These are phyloP conservation scores for Halocynthia aurantium DNA, from an alignment of 23 tunicate genomes.

Conservation along the genomic window DNA sequence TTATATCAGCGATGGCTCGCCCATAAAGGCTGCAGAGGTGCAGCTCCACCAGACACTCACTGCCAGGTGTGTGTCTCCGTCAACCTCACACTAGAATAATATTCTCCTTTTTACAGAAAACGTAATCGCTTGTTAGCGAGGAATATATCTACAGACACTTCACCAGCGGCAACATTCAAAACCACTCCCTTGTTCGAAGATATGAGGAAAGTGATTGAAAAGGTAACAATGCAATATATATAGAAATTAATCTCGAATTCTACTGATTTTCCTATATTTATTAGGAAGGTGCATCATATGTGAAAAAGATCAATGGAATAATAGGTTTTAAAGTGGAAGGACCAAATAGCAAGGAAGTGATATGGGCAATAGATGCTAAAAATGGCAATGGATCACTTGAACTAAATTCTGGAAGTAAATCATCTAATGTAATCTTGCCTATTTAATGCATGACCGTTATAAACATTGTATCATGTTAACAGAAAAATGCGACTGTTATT, in stretches of 20 bases:
- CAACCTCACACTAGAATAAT: too few relatives aligned
- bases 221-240: slow-evolving; percentile 23
- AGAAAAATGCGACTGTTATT: slow-evolving; percentile 81
- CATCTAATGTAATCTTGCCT: neutral
- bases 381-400: slow-evolving; percentile 70
- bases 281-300: slow-evolving; percentile 60
- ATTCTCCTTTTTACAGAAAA: too few relatives aligned
- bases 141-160: slow-evolving; percentile 18
- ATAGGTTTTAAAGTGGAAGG: slow-evolving; percentile 63
- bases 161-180: slow-evolving; percentile 78
- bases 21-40: too few relatives aligned
- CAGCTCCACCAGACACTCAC: too few relatives aligned
- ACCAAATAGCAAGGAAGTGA: slow-evolving; percentile 48
- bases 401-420: slow-evolving; percentile 59
- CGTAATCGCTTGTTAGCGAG: too few relatives aligned
- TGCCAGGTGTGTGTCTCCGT: too few relatives aligned
- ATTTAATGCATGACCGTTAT: neutral
- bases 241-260: neutral
- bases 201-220: slow-evolving; percentile 15
- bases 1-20: too few relatives aligned
- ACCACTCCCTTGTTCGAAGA: slow-evolving; percentile 78
- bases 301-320: slow-evolving; percentile 85
- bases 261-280: neutral
- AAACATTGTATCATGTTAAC: neutral
- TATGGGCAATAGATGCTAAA: slow-evolving; percentile 70